These are phyloP conservation scores for Sebastes itinus DNA, from an alignment of 2,797 vertebrate species.

Conservation along the genomic window DNA sequence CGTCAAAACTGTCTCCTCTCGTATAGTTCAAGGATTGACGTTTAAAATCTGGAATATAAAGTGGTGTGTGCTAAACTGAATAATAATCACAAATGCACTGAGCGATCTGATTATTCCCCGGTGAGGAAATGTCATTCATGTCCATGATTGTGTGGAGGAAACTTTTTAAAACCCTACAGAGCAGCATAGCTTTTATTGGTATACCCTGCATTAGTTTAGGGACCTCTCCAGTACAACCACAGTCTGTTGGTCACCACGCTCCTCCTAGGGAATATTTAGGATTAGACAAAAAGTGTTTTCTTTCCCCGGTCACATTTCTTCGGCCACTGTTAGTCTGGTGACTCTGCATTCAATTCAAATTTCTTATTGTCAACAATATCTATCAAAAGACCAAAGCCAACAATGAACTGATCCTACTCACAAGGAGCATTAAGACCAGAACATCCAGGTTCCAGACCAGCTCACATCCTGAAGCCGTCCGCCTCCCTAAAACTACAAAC, in stretches of 20 bases:
- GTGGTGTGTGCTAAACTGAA: slow-evolving; percentile 34
- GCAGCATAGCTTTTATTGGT: slow-evolving; percentile 22
- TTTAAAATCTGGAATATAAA: slow-evolving; percentile 53
- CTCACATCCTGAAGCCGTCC: too few relatives aligned
- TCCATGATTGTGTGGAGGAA: slow-evolving; percentile 50
- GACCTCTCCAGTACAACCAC: neutral
- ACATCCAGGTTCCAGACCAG: too few relatives aligned
- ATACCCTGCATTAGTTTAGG: slow-evolving; percentile 11
- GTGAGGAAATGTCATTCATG: slow-evolving; percentile 68
- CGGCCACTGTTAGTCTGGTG: neutral
- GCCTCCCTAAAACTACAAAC: too few relatives aligned
- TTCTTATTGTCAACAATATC: neutral
- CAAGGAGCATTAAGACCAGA: too few relatives aligned
- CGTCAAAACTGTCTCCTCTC: slow-evolving; percentile 64
- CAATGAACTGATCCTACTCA: neutral
- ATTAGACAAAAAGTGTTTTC: neutral
- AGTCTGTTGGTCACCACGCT: neutral
- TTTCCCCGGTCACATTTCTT: neutral
- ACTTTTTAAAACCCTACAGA: slow-evolving; percentile 37
- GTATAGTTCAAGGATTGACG: slow-evolving; percentile 4
- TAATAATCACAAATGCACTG: slow-evolving; percentile 49
- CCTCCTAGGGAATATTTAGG: neutral
- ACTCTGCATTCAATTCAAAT: neutral
- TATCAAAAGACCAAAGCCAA: neutral
- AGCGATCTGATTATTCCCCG: slow-evolving; percentile 69